Evolutionary conservation across 2,113 vertebrate species (phyloP), one percentile per base, ranked within the genome.

Genomic region (Epinephelus fuscoguttatus): DNA sequence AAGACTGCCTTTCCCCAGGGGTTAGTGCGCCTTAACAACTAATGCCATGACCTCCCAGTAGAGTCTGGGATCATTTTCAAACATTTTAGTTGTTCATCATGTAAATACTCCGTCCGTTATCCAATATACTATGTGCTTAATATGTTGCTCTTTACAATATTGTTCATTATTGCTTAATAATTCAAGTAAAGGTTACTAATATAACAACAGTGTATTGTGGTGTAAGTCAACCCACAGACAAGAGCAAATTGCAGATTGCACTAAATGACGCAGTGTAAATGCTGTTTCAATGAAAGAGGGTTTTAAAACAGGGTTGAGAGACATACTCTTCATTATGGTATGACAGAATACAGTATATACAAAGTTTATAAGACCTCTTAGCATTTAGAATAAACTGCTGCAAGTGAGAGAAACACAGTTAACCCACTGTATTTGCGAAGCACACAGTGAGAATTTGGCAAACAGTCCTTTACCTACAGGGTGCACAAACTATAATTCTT

Each of bases 21-120:
- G 27, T n/a, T 14, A 53, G 18, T 21, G 11, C 11, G 55, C 21
- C 6, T 12, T 14, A 37, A 55, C 2, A 59, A 15, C 55, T 47
- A 11, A 10, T 1, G 18, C 12, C n/a, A n/a, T n/a, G 7, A 37
- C 18, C 49, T 75, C 37, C 4, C 50, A 50, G 11, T 70, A 11
- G 70, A 47, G 57, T 56, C 25, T 66, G 40, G 40, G 6, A 63
- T 37, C 2, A 73, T 81, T 66, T 73, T 37, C 49, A 56, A 55
- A 62, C 23, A 10, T 9, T 10, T 27, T 71, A 66, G 56, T 50
- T 62, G 11, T 30, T 68, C 0, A 14, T 45, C 11, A 45, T 40
- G 4, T 37, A 37, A 62, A 40, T 40, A n/a, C 11, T 21, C 10
- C 6, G 12, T 62, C 18, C 9, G 13, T 37, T 62, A 21, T 17